phyloP scores from a whole-genome alignment of 2,113 vertebrate genomes.

The Lathamus discolor region DNA sequence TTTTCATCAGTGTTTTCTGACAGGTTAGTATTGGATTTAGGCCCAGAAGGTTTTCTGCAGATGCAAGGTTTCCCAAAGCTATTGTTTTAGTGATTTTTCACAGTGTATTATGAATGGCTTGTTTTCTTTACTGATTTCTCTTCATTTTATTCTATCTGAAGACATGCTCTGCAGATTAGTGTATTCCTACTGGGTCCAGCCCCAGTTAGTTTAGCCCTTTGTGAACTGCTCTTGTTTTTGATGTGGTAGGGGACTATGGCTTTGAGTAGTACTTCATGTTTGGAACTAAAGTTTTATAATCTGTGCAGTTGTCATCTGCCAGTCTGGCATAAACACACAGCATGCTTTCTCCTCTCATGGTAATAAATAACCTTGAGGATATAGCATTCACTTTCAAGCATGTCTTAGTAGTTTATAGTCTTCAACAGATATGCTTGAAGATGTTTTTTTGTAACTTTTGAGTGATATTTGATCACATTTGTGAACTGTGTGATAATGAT shows the following conservation, averaged over 20 bases:
- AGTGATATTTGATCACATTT: background rate
- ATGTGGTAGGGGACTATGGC: background rate
- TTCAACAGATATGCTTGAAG: background rate
- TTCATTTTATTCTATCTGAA: slow-evolving; percentile 30
- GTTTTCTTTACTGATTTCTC: slow-evolving; percentile 52
- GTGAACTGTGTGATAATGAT: background rate
- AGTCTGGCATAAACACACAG: background rate
- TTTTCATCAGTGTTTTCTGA: slow-evolving; percentile 72
- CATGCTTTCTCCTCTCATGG: background rate
- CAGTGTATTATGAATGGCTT: slow-evolving; percentile 45
- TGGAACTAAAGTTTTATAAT: slow-evolving; percentile 30
- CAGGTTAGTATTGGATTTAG: slow-evolving; percentile 68
- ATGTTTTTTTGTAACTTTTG: background rate
- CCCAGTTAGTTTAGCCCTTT: background rate
- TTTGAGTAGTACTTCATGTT: background rate
- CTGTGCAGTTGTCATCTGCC: background rate
- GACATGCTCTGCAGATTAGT: slow-evolving; percentile 34
- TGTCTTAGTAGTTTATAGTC: background rate
- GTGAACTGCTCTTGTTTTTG: slow-evolving; percentile 46
- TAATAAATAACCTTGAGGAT: background rate
- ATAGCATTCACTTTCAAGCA: background rate
- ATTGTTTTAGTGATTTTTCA: slow-evolving; percentile 61
- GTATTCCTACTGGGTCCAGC: slow-evolving; percentile 16
- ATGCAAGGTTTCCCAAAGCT: slow-evolving; percentile 55
- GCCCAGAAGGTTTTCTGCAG: slow-evolving; percentile 64